Evolutionary conservation across 2,888 invertebrate genomes (phyloP).

Genomic region (Melanchra persicariae): DNA sequence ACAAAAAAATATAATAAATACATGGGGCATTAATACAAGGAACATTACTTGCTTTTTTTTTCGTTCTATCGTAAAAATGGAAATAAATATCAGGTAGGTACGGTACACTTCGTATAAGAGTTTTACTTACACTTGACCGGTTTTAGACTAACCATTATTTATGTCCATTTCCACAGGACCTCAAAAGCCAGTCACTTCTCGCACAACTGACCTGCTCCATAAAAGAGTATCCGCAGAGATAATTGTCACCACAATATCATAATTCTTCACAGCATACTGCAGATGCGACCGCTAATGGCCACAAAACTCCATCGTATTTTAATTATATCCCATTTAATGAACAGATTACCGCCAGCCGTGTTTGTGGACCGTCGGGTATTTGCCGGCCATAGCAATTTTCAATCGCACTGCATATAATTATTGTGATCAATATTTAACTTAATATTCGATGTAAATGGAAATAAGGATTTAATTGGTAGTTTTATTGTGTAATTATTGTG

Average conservation of each 20-base stretch:
- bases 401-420: constrained; percentile 41
- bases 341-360: constrained; percentile 39
- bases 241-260: constrained; percentile 53
- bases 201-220: constrained; percentile 9
- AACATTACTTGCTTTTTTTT: no score
- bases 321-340: constrained; percentile 56
- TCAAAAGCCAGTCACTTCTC: neutral
- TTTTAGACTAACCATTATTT: neutral
- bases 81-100: no score
- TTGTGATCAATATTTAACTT: constrained; percentile 50
- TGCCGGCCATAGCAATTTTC: constrained; percentile 27
- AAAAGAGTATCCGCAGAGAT: constrained; percentile 25
- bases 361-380: constrained; percentile 23
- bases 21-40: no score
- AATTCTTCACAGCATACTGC: constrained; percentile 52
- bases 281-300: constrained; percentile 58
- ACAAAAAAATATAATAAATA: no score
- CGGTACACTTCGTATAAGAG: no score
- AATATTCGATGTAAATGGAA: constrained; percentile 30
- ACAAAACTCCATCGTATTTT: constrained; percentile 53
- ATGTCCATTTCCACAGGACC: neutral
- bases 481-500: constrained; percentile 25
- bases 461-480: constrained; percentile 21
- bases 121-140: no score
- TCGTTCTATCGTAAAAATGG: no score